Base-by-base conservation (phyloP, 1,140 invertebrate genomes). In the Hestina assimilis region DNA sequence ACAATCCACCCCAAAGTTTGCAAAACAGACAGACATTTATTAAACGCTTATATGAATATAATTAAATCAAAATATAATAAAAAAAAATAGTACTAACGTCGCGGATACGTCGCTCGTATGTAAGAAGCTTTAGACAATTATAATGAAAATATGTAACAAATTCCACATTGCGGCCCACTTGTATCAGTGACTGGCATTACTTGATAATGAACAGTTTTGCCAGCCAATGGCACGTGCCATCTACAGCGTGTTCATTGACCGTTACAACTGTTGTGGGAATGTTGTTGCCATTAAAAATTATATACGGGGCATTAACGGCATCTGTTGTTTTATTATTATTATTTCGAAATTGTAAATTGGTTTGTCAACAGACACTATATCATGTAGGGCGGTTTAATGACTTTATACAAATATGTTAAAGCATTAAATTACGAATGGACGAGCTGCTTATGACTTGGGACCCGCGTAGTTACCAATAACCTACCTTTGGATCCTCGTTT, bases 201-300 rank as follows among this genome's bases (percentile, higher is more conserved):
- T 20, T 26, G 23, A 47, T 47, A 47, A 40, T 56, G 33, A 56
- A 28, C 41, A 26, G 53, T 56, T 45, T 24, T 38, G 15, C 31
- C 42, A 40, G 33, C 29, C 29, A 50, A 12, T 24, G 53, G 43
- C 43, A 45, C 53, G 53, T 33, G 53, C 43, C 15, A 15, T 15
- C 42, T 11, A 26, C 41, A 9, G 11, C 29, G 23, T 45, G 53
- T 40, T 38, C 19, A 41, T 14, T 26, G 45, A 58, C 55, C 55
- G 55, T 58, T 58, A 53, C 50, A 60, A 60, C 58, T 53, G 58
- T 60, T 40, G 41, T n/a, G 29, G 8, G 17, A 40, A 47, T 40
- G 45, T 3, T 35, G 33, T 5, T 28, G 19, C 21, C 33, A 53
- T 48, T 53, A 47, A 40, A 41, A 40, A 60, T 60, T 48, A 60